Base-by-base conservation (phyloP, 2,888 invertebrate genomes). In the Ecdyonurus torrentis region DNA sequence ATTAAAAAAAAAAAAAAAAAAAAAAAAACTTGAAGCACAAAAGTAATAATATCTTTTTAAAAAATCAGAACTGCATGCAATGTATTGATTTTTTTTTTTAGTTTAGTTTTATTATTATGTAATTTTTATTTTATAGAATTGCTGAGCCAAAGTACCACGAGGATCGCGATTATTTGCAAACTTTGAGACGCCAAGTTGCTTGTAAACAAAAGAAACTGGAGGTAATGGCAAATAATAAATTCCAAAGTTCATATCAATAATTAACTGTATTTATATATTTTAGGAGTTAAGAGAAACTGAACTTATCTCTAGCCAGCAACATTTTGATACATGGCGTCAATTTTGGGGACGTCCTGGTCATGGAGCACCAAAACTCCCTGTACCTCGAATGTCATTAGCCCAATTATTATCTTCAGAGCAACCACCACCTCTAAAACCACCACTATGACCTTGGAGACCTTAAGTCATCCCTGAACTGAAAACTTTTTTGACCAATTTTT, bases 291-390 rank as follows among this genome's bases (percentile, higher is more conserved):
- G 55, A 20, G 5, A 22, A 22, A 5, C 19, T 18, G 55, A 37
- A 50, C 20, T 7, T 25, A 24, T 23, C n/a, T 64, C 3, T 10
- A 20, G 55, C n/a, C 55, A 55, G n/a, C 78, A 78, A 66, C 90
- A 91, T 72, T 87, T 88, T 72, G 81, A 81, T 67, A 87, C 88
- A 1, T 89, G 88, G 84, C 82, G 83, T 60, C 80, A 82, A 10
- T 79, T 87, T 68, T 91, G 90, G 90, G 89, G 90, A 24, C 80
- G 86, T 59, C 89, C 89, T 0, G 90, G 90, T 1, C 85, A 87
- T 70, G 82, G 82, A 10, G 86, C 78, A 1, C 78, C 78, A 1
- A 37, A 37, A 37, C 37, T 37, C 15, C 37, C 37, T 5, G 37
- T 37, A 15, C 37, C 37, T 37, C 37, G 37, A 10, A 5, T 37